Conservation (phyloP, 2,797 vertebrate species). For the Hyperoplus immaculatus region DNA sequence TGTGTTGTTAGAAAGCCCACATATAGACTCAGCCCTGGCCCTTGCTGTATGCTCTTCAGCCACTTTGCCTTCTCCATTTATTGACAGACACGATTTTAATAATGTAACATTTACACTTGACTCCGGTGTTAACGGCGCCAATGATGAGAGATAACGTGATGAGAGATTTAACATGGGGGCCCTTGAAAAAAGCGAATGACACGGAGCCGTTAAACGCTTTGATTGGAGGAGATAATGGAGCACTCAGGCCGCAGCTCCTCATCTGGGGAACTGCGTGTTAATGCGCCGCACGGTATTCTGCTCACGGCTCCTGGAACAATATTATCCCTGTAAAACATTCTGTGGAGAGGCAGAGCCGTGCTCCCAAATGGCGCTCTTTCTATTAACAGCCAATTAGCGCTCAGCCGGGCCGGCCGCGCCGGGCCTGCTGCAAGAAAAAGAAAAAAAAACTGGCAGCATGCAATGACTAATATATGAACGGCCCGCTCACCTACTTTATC, state of each 20-base stretch:
- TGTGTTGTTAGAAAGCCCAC: conserved; percentile 36
- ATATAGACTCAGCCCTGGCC: conserved; percentile 36
- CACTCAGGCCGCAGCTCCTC: conserved; percentile 89
- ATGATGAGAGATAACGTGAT: conserved; percentile 93
- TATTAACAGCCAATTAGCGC: conserved; percentile 87
- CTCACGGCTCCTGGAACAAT: conserved; percentile 91
- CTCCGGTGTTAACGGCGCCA: conserved; percentile 93
- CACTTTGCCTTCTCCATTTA: conserved; percentile 77
- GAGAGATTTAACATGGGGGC: conserved; percentile 59
- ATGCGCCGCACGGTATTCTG: conserved; percentile 89
- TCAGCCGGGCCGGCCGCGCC: conserved; percentile 49
- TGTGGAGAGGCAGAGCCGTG: conserved; percentile 84
- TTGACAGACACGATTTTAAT: conserved; percentile 85
- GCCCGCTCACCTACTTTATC: conserved; percentile 52
- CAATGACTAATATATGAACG: conserved; percentile 71
- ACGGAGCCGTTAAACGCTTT: no score
- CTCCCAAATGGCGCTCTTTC: conserved; percentile 84
- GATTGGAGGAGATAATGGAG: conserved; percentile 89
- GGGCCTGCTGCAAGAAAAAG: conserved; percentile 55
- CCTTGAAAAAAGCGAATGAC: conserved; percentile 85
- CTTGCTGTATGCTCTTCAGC: conserved; percentile 67
- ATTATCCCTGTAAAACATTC: conserved; percentile 86
- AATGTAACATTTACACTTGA: conserved; percentile 93
- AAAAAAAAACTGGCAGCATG: no score
- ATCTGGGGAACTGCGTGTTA: conserved; percentile 79